Conservation (phyloP, 1,140 invertebrate species). For the Gryllus bimaculatus region DNA sequence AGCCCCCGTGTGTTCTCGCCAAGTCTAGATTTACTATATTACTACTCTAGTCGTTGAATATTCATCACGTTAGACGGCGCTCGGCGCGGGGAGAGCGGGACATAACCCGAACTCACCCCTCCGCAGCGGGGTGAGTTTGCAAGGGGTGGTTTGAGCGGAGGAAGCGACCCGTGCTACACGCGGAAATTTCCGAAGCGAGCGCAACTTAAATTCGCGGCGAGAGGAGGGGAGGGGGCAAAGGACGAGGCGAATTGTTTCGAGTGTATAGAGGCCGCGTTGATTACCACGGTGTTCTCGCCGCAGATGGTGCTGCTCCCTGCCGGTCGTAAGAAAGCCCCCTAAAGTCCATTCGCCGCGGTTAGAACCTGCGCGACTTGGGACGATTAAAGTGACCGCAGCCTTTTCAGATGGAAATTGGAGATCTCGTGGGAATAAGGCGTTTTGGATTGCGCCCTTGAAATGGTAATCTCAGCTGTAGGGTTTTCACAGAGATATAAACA, state of each 20-base stretch:
- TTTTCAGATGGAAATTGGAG: too few relatives aligned
- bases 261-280: neutral
- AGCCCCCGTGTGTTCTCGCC: too few relatives aligned
- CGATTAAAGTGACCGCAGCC: too few relatives aligned
- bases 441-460: too few relatives aligned
- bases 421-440: too few relatives aligned
- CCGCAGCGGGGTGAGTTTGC: neutral
- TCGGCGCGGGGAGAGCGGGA: too few relatives aligned
- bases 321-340: neutral
- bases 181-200: neutral
- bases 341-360: too few relatives aligned
- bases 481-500: too few relatives aligned
- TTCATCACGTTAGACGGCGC: neutral
- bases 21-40: constrained; percentile 1
- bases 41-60: neutral
- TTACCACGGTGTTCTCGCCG: neutral
- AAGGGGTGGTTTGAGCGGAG: too few relatives aligned
- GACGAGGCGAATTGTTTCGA: neutral
- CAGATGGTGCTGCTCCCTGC: neutral
- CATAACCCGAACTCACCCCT: neutral
- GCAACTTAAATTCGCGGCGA: neutral
- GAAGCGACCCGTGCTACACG: neutral
- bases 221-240: neutral
- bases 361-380: too few relatives aligned
- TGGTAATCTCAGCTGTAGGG: too few relatives aligned